phyloP scores from a whole-genome alignment of 2,888 invertebrate genomes.

The Deilephila porcellus region DNA sequence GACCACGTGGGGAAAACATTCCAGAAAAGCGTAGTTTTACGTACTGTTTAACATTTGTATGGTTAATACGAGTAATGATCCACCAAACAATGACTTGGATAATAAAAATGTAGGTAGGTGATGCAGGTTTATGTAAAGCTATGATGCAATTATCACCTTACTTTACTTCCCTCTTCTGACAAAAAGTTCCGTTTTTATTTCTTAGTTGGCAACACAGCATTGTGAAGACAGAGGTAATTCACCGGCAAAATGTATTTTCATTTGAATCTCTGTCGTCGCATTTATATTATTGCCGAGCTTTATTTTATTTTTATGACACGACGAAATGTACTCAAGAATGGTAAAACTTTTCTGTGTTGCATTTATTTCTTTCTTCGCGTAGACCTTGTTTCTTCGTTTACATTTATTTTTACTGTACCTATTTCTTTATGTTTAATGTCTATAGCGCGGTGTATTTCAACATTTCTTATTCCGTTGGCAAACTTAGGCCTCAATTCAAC shows the following conservation, averaged over 20 bases:
- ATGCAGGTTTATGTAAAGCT: too few species aligned
- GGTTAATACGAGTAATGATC: too few species aligned
- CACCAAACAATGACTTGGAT: too few species aligned
- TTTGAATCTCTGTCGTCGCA: slow-evolving; percentile 19
- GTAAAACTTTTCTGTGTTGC: not conserved
- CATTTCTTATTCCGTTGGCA: not conserved
- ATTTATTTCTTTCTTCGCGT: not conserved
- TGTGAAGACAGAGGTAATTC: slow-evolving; percentile 10
- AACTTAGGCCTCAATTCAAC: too few species aligned
- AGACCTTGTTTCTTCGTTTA: not conserved
- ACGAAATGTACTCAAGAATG: slow-evolving; percentile 5
- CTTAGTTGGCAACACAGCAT: not conserved
- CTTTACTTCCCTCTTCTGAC: not conserved
- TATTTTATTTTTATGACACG: slow-evolving; percentile 23
- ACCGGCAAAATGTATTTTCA: slow-evolving; percentile 20
- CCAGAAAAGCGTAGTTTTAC: too few species aligned
- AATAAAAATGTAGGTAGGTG: too few species aligned
- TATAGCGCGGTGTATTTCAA: not conserved
- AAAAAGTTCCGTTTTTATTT: not conserved
- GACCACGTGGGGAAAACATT: too few species aligned
- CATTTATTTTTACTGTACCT: not conserved
- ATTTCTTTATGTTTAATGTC: not conserved
- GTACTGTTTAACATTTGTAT: too few species aligned
- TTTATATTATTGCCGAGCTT: slow-evolving; percentile 22
- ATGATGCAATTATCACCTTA: not conserved